Evolutionary conservation across 2,797 vertebrate species (phyloP).

Genomic region (Xiphophorus birchmanni): DNA sequence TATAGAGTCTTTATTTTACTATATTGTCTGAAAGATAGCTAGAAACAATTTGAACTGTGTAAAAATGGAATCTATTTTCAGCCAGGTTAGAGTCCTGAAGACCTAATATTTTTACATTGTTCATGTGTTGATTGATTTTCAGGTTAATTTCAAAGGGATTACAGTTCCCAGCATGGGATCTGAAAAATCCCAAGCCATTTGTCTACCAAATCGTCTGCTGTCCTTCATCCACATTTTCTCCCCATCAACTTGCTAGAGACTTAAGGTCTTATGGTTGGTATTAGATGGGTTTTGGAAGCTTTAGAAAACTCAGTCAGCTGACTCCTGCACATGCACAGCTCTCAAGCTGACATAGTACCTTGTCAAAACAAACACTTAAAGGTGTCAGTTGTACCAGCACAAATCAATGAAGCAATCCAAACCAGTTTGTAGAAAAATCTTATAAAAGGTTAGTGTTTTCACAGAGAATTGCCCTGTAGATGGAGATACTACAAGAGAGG

Average conservation of each 20-base stretch:
- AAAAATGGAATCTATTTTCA: neutral
- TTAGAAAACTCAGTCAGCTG: neutral
- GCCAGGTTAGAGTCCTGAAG: neutral
- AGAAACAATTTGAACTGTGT: neutral
- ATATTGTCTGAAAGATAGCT: neutral
- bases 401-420: neutral
- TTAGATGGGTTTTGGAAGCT: constrained; percentile 2
- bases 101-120: neutral
- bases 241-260: neutral
- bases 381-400: neutral
- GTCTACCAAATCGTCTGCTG: neutral
- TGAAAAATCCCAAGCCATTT: neutral
- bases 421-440: neutral
- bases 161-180: neutral
- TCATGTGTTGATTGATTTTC: neutral
- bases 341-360: neutral
- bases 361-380: neutral
- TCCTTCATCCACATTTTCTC: neutral
- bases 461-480: neutral
- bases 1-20: neutral
- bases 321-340: constrained; percentile 6
- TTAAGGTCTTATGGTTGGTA: neutral
- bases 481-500: neutral
- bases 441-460: neutral
- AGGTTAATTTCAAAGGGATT: neutral